Base-by-base conservation (phyloP, 2,113 vertebrate genomes). In the Etheostoma cragini region DNA sequence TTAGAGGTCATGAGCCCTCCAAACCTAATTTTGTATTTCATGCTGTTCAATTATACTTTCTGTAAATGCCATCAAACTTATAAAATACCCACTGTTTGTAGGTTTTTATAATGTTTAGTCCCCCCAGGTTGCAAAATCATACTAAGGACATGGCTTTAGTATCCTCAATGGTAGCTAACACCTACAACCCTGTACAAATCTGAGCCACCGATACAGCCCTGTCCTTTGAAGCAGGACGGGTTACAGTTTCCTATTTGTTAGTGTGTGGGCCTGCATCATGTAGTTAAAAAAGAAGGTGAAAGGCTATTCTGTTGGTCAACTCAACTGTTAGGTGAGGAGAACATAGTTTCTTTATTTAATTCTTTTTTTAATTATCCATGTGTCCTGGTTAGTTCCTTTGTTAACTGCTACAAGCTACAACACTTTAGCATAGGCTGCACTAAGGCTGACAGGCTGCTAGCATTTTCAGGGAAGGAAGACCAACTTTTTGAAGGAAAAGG, bases 401-500 rank as follows among this genome's bases (percentile, higher is more conserved):
- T 42, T 64, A 52, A 1, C 30, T 26, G 26, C 30, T 22, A 5
- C 16, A 21, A 66, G 62, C 30, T 49, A n/a, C n/a, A 22, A 33
- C 52, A 1, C 33, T 26, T 30, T 8, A 62, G 76, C 65, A 45
- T 8, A 10, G 42, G 35, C 33, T 53, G 66, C 66, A 38, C 26
- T 17, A n/a, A 53, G 60, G 60, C 33, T 57, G 15, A 46, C 47
- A 16, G 21, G 38, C 73, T 30, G 50, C 21, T 16, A n/a, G 22
- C 54, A 22, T 69, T 15, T 42, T 50, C 6, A 61, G 46, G 35
- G 19, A 14, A 57, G 33, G 26, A 52, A 21, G 17, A 30, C 11
- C 17, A 17, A 72, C 76, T 24, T 52, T 49, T 65, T 49, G 56
- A 73, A 54, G 63, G 24, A 47, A 26, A 56, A 64, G 52, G 50